Percentiles rank a stretch among this genome's conserved stretches.
Evolutionary conservation across 2,888 invertebrate species (phyloP).

Genomic region (Amaurobius ferox): DNA sequence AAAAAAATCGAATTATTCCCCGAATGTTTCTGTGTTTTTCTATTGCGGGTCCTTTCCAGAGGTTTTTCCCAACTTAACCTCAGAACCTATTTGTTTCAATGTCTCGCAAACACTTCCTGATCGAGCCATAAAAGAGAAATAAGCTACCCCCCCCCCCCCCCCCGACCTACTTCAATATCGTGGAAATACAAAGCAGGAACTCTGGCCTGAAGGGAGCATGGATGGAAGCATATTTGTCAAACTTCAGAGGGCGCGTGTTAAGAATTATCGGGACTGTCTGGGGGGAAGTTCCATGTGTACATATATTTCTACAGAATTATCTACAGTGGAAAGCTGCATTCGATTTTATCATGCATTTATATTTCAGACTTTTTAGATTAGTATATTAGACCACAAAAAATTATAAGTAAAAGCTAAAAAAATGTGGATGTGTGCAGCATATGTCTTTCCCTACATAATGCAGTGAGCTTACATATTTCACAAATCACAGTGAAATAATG

Average conservation of each 20-base stretch:
- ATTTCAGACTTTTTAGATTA: too few relatives aligned
- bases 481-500: too few relatives aligned
- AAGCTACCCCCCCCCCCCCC: neutral
- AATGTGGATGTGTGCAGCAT: too few relatives aligned
- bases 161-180: neutral
- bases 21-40: slow-evolving; percentile 1
- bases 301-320: too few relatives aligned
- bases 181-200: slow-evolving; percentile 18
- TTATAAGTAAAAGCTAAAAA: too few relatives aligned
- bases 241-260: neutral
- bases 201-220: neutral
- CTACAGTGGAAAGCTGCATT: too few relatives aligned
- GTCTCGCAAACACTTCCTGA: slow-evolving; percentile 34
- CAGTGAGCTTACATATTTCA: too few relatives aligned
- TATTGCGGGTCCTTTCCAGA: slow-evolving; percentile 13
- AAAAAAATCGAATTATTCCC: neutral
- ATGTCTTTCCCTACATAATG: too few relatives aligned
- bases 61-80: slow-evolving; percentile 40
- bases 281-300: too few relatives aligned
- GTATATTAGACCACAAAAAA: too few relatives aligned
- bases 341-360: too few relatives aligned
- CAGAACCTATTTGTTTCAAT: slow-evolving; percentile 44
- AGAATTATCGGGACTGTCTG: slow-evolving; percentile 24
- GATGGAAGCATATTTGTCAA: slow-evolving; percentile 28
- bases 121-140: slow-evolving; percentile 7